These are phyloP conservation scores for Brachyrhaphis roseni DNA, from an alignment of 2,797 vertebrate species.

Conservation along the genomic window DNA sequence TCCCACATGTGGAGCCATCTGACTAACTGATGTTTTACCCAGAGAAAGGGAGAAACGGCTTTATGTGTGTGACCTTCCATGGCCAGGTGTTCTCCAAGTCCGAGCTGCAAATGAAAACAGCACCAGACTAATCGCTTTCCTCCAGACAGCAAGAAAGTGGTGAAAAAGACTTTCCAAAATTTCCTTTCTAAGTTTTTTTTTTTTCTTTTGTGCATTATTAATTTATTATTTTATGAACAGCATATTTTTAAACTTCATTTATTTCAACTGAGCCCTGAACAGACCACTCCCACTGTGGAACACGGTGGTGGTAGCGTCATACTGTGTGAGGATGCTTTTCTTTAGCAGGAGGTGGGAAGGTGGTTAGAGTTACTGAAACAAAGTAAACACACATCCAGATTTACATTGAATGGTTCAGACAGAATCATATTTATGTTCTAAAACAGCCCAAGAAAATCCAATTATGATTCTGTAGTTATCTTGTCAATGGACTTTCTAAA, in stretches of 20 bases:
- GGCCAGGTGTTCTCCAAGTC: constrained; percentile 59
- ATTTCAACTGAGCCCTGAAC: background rate
- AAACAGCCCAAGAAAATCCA: background rate
- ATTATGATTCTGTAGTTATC: background rate
- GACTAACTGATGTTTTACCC: constrained; percentile 67
- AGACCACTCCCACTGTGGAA: background rate
- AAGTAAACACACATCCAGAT: background rate
- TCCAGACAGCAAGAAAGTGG: background rate
- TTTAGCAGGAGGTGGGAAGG: background rate
- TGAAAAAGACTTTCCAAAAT: background rate
- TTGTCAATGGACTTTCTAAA: background rate
- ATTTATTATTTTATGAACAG: background rate
- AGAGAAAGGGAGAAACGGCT: constrained; percentile 41
- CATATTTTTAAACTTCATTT: background rate
- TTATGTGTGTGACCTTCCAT: constrained; percentile 44
- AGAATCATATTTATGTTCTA: background rate
- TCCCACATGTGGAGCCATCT: constrained; percentile 65
- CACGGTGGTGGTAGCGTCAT: background rate
- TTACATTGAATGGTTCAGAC: background rate
- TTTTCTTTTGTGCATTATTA: background rate
- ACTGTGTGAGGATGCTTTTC: background rate
- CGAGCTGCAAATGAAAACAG: background rate
- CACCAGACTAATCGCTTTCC: background rate
- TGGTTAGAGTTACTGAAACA: background rate
- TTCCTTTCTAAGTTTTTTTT: background rate